Conservation (phyloP, 1,140 invertebrate genomes). For the Caenorhabditis remanei region DNA sequence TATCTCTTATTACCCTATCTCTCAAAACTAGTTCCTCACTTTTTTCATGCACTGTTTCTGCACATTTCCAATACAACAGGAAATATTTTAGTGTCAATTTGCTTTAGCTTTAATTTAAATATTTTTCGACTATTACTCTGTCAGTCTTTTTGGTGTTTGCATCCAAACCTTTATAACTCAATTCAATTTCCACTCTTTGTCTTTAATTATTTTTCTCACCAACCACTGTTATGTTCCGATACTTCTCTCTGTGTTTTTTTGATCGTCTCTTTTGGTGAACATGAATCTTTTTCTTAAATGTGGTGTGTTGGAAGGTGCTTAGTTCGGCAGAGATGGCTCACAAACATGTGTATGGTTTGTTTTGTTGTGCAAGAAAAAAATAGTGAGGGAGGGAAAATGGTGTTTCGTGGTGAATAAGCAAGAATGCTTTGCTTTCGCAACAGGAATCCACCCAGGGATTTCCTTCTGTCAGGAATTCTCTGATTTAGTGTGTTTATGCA, state of each 20-base stretch:
- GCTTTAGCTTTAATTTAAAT: constrained; percentile 39
- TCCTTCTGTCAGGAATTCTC: no score
- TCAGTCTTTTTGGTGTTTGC: background rate
- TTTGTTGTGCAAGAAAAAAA: constrained; percentile 8
- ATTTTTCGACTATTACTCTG: background rate
- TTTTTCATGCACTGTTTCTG: background rate
- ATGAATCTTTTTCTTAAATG: constrained; percentile 42
- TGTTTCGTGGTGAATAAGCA: background rate
- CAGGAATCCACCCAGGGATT: background rate
- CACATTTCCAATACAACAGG: background rate
- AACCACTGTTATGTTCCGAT: constrained; percentile 12
- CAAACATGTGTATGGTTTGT: constrained; percentile 16
- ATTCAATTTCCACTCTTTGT: background rate
- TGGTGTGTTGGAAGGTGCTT: constrained; percentile 14
- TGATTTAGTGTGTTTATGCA: no score
- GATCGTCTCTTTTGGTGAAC: constrained; percentile 16
- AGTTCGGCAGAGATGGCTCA: background rate
- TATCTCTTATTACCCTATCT: constrained; percentile 5
- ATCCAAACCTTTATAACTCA: background rate
- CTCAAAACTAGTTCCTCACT: background rate
- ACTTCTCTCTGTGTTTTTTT: background rate
- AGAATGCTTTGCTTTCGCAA: background rate
- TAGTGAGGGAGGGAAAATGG: background rate
- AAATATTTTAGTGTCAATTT: background rate
- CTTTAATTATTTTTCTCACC: background rate